Evolutionary conservation across 1,140 invertebrate genomes (phyloP).

Genomic region (Euglossa dilemma): DNA sequence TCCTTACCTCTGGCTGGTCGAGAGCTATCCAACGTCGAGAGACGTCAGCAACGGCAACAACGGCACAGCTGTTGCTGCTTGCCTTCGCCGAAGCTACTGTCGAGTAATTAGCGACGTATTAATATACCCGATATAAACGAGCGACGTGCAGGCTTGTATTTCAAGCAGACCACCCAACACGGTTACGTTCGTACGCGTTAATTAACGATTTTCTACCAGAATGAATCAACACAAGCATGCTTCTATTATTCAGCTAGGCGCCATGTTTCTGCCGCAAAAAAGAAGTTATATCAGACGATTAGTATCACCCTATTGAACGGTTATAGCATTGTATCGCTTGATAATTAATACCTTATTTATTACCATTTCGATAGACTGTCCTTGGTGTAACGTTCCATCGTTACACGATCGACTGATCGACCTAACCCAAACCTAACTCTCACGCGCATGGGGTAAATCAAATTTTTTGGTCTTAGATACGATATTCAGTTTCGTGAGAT

Average conservation of each 20-base stretch:
- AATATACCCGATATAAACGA: constrained; percentile 48
- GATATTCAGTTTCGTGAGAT: no score
- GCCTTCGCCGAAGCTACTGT: constrained; percentile 23
- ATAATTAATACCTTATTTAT: constrained; percentile 28
- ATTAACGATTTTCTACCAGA: constrained; percentile 36
- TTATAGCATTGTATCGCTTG: neutral
- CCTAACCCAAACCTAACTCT: no score
- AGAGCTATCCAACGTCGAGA: neutral
- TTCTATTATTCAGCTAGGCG: constrained; percentile 10
- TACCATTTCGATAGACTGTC: neutral
- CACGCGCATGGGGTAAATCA: neutral
- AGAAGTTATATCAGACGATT: neutral
- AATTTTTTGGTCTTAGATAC: no score
- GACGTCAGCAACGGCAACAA: constrained; percentile 5
- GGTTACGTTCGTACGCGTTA: constrained; percentile 1
- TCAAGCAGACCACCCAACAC: constrained; percentile 39
- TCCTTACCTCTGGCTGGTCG: neutral
- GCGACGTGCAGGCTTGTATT: constrained; percentile 15
- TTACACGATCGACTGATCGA: neutral
- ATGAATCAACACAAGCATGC: neutral
- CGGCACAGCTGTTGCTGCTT: constrained; percentile 6
- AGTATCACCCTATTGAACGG: neutral
- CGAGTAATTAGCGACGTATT: constrained; percentile 48
- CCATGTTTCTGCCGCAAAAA: neutral
- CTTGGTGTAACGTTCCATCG: neutral